phyloP scores from a whole-genome alignment of 2,888 invertebrate genomes.

The Blomia tropicalis region DNA sequence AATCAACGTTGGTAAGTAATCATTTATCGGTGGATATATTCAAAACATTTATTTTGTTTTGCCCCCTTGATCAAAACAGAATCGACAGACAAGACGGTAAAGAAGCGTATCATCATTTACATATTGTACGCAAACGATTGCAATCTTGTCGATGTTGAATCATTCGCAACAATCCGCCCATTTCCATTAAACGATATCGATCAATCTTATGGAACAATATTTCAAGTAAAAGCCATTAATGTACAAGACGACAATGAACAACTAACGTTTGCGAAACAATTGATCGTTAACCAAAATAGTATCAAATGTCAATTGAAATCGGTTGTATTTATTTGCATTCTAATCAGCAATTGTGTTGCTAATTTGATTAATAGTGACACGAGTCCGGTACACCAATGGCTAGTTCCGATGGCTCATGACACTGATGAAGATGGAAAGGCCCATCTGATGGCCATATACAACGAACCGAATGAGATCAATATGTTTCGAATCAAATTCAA shows the following conservation, averaged over 20 bases:
- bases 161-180: neutral
- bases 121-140: constrained; percentile 10
- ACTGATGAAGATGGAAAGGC: neutral
- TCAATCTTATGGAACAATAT: neutral
- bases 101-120: neutral
- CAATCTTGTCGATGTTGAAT: neutral
- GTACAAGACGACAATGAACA: constrained; percentile 6
- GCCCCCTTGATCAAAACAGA: neutral
- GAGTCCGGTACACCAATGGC: neutral
- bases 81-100: no score
- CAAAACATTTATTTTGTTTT: no score
- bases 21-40: no score
- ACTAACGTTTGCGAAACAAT: neutral
- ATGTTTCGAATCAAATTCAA: constrained; percentile 13
- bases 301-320: neutral
- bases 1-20: no score
- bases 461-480: constrained; percentile 14
- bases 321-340: constrained; percentile 1
- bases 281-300: neutral
- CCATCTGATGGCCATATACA: neutral
- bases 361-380: constrained; percentile 8
- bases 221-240: neutral
- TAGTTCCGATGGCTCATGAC: neutral
- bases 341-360: neutral
- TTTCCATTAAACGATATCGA: neutral